Evolutionary conservation across 1,140 invertebrate genomes (phyloP).

Genomic region (Formica exsecta): DNA sequence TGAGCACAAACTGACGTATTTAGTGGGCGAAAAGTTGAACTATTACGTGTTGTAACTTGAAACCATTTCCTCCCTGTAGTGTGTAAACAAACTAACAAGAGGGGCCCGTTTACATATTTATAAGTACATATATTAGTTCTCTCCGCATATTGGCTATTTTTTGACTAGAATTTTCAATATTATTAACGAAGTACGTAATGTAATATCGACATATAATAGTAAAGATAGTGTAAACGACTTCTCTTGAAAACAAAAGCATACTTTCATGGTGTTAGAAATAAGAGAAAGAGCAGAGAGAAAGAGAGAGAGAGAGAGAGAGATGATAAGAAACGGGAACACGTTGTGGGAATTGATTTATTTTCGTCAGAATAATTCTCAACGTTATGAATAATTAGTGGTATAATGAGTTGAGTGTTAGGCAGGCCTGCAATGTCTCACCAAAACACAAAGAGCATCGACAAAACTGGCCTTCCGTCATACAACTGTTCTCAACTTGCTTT

Average conservation of each 20-base stretch:
- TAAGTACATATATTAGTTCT: neutral
- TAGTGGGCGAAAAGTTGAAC: neutral
- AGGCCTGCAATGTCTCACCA: slow-evolving; percentile 84
- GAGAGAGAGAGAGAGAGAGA: neutral
- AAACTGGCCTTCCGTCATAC: slow-evolving; percentile 78
- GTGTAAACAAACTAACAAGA: neutral
- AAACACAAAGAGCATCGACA: slow-evolving; percentile 81
- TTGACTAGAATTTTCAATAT: no score
- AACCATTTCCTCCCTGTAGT: neutral
- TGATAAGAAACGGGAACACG: slow-evolving; percentile 55
- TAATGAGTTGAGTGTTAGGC: slow-evolving; percentile 86
- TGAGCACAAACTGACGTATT: neutral
- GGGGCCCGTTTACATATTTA: neutral
- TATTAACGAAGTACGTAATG: neutral
- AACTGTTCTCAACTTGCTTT: slow-evolving; percentile 83
- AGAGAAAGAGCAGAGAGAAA: slow-evolving; percentile 62
- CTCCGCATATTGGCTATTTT: neutral
- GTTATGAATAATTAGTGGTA: slow-evolving; percentile 87
- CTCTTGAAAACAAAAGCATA: neutral
- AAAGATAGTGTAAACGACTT: neutral
- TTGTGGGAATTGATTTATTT: slow-evolving; percentile 82
- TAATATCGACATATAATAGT: neutral
- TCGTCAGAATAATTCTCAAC: slow-evolving; percentile 81
- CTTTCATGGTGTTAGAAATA: slow-evolving; percentile 31
- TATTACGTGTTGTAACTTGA: slow-evolving; percentile 1